Evolutionary conservation across 23 tunicate species (phyloP).

Genomic region (Phallusia fumigata): DNA sequence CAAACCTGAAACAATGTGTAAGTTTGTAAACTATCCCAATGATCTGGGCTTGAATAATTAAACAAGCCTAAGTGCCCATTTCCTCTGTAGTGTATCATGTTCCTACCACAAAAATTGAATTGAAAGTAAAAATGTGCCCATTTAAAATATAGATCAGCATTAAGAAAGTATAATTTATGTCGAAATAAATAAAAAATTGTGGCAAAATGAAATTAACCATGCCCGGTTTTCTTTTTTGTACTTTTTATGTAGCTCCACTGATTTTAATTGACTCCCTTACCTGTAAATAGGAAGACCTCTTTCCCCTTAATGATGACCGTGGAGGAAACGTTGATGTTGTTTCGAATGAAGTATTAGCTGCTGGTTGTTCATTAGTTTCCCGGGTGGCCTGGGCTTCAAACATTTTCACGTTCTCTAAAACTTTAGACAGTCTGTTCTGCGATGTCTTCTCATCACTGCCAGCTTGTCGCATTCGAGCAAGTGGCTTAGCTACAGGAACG

Average conservation of each 20-base stretch:
- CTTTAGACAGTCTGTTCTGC: constrained; percentile 60
- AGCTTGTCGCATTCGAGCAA: constrained; percentile 23
- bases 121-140: no score
- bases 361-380: constrained; percentile 2
- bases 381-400: constrained; percentile 50
- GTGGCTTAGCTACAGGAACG: background rate
- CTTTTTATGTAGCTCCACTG: no score
- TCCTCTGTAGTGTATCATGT: no score
- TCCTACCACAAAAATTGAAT: no score
- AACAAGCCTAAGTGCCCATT: no score
- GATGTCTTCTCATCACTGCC: constrained; percentile 12
- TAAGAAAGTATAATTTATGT: no score
- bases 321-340: constrained; percentile 3
- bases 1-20: constrained; percentile 43
- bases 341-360: background rate
- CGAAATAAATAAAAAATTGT: no score
- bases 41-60: no score
- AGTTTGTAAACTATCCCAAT: background rate
- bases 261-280: constrained; percentile 16
- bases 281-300: constrained; percentile 62
- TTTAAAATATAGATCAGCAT: no score
- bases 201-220: no score
- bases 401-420: constrained; percentile 79
- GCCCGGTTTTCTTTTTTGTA: no score
- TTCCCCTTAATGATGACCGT: constrained; percentile 19